These are phyloP conservation scores for Andrena haemorrhoa DNA, from an alignment of 2,888 invertebrate genomes.

Conservation along the genomic window DNA sequence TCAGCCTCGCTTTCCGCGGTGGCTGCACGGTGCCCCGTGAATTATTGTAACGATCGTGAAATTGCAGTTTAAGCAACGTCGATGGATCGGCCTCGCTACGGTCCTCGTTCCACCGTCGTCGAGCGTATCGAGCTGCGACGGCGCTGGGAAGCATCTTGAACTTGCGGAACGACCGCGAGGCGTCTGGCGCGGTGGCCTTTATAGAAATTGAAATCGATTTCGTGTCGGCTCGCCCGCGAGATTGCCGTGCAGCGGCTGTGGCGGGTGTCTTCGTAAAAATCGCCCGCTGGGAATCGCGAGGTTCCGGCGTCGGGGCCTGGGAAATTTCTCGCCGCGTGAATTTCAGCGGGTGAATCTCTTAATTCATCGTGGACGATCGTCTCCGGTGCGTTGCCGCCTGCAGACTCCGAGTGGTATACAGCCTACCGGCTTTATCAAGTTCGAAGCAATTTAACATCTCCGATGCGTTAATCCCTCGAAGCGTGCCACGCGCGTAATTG, in stretches of 20 bases:
- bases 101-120: slow-evolving; percentile 31
- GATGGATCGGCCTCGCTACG: slow-evolving; percentile 25
- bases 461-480: slow-evolving; percentile 12
- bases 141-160: slow-evolving; percentile 36
- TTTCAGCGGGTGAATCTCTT: neutral
- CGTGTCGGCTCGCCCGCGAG: slow-evolving; percentile 26
- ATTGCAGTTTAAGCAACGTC: slow-evolving; percentile 53
- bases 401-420: neutral
- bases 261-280: slow-evolving; percentile 25
- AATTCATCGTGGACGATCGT: neutral
- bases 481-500: slow-evolving; percentile 25
- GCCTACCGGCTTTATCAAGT: neutral
- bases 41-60: slow-evolving; percentile 59
- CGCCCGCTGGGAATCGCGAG: slow-evolving; percentile 2
- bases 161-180: slow-evolving; percentile 4
- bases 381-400: neutral
- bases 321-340: neutral
- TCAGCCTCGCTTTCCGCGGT: slow-evolving; percentile 27
- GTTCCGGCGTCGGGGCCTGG: slow-evolving; percentile 3
- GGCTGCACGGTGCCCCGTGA: slow-evolving; percentile 36
- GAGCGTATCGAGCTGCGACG: slow-evolving; percentile 44
- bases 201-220: slow-evolving; percentile 61
- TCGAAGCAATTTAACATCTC: neutral
- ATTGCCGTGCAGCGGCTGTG: neutral
- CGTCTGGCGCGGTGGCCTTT: slow-evolving; percentile 22